Evolutionary conservation across 1,140 invertebrate genomes (phyloP).

Genomic region (Dolichoris vasculosae): DNA sequence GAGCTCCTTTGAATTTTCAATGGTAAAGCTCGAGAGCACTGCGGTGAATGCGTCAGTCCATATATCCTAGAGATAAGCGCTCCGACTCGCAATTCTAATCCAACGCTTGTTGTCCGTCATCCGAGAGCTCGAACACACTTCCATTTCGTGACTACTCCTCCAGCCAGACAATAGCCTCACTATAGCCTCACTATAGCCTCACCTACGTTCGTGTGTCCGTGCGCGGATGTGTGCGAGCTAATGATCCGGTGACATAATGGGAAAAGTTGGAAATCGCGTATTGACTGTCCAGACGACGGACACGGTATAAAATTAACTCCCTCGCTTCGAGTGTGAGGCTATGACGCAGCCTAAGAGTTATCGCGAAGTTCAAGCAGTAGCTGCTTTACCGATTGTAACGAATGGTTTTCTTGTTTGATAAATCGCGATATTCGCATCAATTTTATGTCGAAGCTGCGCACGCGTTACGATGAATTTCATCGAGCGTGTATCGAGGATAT

Average conservation of each 20-base stretch:
- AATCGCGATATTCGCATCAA: background rate
- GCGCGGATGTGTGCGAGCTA: background rate
- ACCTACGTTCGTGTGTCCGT: background rate
- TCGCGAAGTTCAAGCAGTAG: background rate
- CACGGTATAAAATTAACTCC: slow-evolving; percentile 1
- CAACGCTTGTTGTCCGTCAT: slow-evolving; percentile 48
- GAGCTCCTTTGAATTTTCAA: background rate
- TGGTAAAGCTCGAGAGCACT: background rate
- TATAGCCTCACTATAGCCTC: slow-evolving; percentile 45
- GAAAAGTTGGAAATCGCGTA: slow-evolving; percentile 19
- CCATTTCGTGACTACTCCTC: no score
- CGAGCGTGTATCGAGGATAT: no score
- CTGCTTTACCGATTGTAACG: no score
- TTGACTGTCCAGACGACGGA: background rate
- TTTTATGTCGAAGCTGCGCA: background rate
- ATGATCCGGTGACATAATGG: slow-evolving; percentile 47
- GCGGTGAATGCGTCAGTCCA: background rate
- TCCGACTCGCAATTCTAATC: slow-evolving; percentile 46
- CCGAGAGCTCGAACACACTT: background rate
- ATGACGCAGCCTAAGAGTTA: background rate
- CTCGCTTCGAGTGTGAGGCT: background rate
- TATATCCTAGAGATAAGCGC: slow-evolving; percentile 36
- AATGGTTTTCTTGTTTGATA: no score
- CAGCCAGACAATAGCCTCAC: no score
- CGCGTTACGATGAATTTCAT: background rate